Evolutionary conservation across 2,888 invertebrate genomes (phyloP).

Genomic region (Serripes groenlandicus): DNA sequence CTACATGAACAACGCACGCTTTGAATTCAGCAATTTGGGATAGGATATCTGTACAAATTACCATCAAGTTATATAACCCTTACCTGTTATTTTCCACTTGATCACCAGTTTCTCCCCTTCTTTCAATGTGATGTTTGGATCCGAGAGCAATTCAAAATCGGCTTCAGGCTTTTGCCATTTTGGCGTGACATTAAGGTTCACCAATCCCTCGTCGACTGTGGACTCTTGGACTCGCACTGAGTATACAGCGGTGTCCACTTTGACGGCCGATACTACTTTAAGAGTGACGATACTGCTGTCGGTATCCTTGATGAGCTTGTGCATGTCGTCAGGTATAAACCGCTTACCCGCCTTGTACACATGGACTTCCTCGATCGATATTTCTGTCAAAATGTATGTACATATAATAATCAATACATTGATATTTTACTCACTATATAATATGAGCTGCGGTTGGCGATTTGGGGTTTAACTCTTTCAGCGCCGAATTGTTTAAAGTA

Average conservation of each 20-base stretch:
- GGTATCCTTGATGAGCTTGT: neutral
- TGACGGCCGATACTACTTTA: constrained; percentile 1
- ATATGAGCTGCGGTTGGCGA: too few relatives aligned
- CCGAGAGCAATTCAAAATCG: neutral
- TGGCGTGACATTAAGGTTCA: neutral
- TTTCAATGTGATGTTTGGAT: neutral
- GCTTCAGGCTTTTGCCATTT: neutral
- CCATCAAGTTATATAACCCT: too few relatives aligned
- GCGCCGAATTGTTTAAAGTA: too few relatives aligned
- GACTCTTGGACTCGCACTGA: neutral
- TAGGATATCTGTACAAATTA: too few relatives aligned
- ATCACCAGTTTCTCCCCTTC: constrained; percentile 3
- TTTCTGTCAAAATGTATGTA: neutral
- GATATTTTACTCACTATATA: too few relatives aligned
- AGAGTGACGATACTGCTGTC: constrained; percentile 1
- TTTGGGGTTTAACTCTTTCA: too few relatives aligned
- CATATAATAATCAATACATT: too few relatives aligned
- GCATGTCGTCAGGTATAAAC: neutral
- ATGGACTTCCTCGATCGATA: constrained; percentile 13
- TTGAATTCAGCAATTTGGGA: too few relatives aligned
- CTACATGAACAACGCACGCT: too few relatives aligned
- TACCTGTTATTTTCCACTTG: constrained; percentile 31
- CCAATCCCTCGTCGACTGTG: neutral
- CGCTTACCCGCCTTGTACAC: constrained; percentile 5
- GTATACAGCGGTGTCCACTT: constrained; percentile 9